A percentile compares a stretch with the other conserved stretches of the same genome.
These are phyloP conservation scores for Synergus japonicus DNA, from an alignment of 2,888 invertebrate species.

Conservation along the genomic window DNA sequence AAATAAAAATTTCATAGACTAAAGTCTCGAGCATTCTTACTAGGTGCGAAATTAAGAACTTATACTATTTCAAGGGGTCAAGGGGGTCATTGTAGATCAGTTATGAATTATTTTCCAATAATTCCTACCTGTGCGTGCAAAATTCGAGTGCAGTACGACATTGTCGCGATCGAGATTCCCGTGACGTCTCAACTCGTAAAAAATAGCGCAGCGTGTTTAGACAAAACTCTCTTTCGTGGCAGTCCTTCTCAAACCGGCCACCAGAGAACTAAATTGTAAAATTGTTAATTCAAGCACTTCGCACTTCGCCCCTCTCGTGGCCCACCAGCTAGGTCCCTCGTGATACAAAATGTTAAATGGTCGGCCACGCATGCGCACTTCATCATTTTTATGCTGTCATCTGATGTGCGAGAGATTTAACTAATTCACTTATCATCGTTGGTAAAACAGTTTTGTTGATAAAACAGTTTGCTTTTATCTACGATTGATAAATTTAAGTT, in stretches of 20 bases:
- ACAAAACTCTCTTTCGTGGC: slow-evolving; percentile 64
- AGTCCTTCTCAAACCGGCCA: slow-evolving; percentile 78
- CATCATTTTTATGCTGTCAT: neutral
- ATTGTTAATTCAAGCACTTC: slow-evolving; percentile 28
- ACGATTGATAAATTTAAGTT: neutral
- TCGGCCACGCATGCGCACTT: slow-evolving; percentile 67
- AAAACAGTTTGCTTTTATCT: neutral
- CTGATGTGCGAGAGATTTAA: neutral
- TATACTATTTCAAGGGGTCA: neutral
- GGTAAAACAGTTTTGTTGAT: neutral
- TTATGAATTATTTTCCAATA: slow-evolving; percentile 2
- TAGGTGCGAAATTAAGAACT: neutral
- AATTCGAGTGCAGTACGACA: slow-evolving; percentile 89
- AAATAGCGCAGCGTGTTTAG: slow-evolving; percentile 55
- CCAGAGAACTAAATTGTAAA: slow-evolving; percentile 70
- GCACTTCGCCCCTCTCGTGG: slow-evolving; percentile 51
- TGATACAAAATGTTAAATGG: slow-evolving; percentile 58
- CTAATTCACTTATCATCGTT: neutral
- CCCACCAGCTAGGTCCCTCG: neutral
- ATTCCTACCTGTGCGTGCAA: slow-evolving; percentile 86
- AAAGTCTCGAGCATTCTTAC: neutral
- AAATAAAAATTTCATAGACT: neutral
- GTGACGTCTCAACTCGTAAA: slow-evolving; percentile 57
- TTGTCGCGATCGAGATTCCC: slow-evolving; percentile 76
- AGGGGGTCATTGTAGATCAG: neutral